phyloP scores from a whole-genome alignment of 2,113 vertebrate genomes.

The Prolemur simus region DNA sequence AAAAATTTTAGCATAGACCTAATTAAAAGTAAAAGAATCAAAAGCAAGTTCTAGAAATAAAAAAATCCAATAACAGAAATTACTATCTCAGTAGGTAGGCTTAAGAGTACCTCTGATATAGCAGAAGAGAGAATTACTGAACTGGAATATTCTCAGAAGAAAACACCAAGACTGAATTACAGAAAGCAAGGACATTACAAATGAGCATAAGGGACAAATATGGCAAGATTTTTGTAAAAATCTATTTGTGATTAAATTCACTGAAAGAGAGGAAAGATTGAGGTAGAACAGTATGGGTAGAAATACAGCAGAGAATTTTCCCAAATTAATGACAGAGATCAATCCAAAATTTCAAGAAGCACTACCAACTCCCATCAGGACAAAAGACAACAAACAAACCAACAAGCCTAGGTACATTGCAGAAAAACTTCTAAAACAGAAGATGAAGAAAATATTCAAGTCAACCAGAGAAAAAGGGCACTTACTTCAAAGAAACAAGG shows the following conservation, averaged over 20 bases:
- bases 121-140: background rate
- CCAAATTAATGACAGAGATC: background rate
- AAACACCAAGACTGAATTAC: background rate
- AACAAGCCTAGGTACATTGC: background rate
- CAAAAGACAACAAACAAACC: background rate
- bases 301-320: background rate
- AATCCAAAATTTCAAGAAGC: background rate
- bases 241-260: background rate
- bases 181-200: background rate
- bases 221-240: background rate
- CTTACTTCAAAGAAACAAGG: background rate
- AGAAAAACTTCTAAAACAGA: background rate
- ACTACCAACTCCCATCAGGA: background rate
- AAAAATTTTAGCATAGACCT: background rate
- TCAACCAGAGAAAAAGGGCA: background rate
- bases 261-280: background rate
- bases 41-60: background rate
- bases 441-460: background rate
- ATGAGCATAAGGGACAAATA: background rate
- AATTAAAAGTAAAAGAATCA: background rate
- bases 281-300: background rate
- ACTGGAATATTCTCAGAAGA: background rate
- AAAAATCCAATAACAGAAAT: background rate
- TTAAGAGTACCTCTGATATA: background rate
- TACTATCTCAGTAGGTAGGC: background rate